phyloP scores from a whole-genome alignment of 2,888 invertebrate species.

The Glaucopsyche alexis region DNA sequence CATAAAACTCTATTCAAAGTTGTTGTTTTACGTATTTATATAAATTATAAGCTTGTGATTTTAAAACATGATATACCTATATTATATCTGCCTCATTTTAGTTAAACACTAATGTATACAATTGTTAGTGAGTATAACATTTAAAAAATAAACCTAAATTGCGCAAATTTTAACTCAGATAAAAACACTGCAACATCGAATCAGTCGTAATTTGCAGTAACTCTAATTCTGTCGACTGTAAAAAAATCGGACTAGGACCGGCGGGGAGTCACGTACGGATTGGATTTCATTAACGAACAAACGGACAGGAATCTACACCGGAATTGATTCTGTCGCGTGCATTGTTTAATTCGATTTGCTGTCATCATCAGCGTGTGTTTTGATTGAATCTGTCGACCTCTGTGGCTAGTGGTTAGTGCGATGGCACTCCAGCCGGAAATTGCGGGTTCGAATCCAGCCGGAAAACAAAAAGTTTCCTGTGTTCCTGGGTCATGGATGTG shows the following conservation, averaged over 20 bases:
- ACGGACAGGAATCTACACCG: conserved; percentile 55
- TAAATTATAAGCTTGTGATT: too few species aligned
- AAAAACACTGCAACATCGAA: background rate
- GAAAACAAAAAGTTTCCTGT: too few species aligned
- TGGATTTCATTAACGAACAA: conserved; percentile 45
- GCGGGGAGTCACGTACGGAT: conserved; percentile 31
- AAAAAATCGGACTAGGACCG: conserved; percentile 19
- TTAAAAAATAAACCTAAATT: background rate
- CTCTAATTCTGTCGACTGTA: background rate
- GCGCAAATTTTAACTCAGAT: background rate
- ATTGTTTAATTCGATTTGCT: conserved; percentile 17
- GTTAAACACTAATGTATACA: too few species aligned
- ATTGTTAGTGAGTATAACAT: too few species aligned
- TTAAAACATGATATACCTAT: too few species aligned
- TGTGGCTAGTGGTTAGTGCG: too few species aligned
- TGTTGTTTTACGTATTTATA: too few species aligned
- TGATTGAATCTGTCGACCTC: background rate
- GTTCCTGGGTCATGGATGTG: too few species aligned
- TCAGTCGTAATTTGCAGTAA: background rate
- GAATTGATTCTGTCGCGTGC: conserved; percentile 48
- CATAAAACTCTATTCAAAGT: too few species aligned
- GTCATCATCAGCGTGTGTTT: background rate
- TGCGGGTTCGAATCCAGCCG: too few species aligned
- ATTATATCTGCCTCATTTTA: too few species aligned
- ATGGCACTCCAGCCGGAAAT: too few species aligned